Conservation (phyloP, 1,140 invertebrate species). For the Proales similis region DNA sequence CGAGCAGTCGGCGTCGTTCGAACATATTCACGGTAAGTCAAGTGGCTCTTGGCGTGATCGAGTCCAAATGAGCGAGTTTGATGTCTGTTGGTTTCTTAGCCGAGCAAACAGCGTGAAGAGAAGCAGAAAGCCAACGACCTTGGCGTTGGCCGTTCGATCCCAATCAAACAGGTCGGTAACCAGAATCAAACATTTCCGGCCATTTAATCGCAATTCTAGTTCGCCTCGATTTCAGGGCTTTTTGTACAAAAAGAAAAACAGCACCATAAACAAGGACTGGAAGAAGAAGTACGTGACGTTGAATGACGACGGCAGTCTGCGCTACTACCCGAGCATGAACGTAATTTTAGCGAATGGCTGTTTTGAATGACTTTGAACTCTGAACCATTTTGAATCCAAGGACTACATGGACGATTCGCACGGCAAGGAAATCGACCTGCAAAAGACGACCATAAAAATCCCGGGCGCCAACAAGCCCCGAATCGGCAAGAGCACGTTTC, state of each 20-base stretch:
- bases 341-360: conserved; percentile 54
- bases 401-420: conserved; percentile 97
- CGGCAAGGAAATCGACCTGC: conserved; percentile 89
- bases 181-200: neutral
- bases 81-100: conserved; percentile 44
- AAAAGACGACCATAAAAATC: conserved; percentile 93
- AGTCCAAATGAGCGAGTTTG: neutral
- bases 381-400: conserved; percentile 53
- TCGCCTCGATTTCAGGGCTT: conserved; percentile 61
- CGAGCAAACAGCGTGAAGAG: conserved; percentile 78
- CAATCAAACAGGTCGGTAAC: conserved; percentile 70
- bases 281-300: conserved; percentile 98
- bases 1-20: conserved; percentile 66
- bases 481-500: conserved; percentile 23
- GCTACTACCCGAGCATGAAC: conserved; percentile 89
- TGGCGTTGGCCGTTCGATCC: conserved; percentile 86
- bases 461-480: conserved; percentile 59
- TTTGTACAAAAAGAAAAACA: conserved; percentile 88
- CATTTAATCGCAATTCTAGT: neutral
- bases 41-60: neutral
- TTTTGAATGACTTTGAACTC: neutral
- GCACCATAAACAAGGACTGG: conserved; percentile 89
- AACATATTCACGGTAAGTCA: conserved; percentile 68
- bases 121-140: conserved; percentile 55
- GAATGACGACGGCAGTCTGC: conserved; percentile 81